Percentiles rank a stretch among this genome's conserved stretches.
phyloP scores from a whole-genome alignment of 2,888 invertebrate species.

The Trissoscelio sp. region DNA sequence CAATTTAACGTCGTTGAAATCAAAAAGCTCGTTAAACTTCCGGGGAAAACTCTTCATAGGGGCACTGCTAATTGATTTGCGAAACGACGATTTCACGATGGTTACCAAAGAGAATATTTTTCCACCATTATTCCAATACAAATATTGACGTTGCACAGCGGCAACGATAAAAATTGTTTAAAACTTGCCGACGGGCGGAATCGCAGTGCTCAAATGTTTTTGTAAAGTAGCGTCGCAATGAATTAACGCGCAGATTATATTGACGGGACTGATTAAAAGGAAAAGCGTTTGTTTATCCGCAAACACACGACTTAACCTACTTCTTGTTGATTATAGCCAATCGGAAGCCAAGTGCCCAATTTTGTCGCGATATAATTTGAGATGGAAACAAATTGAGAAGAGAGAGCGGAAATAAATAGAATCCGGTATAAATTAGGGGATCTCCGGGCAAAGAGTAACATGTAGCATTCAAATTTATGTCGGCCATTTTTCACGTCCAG shows the following conservation, averaged over 20 bases:
- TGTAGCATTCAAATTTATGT: slow-evolving; percentile 49
- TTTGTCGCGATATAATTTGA: slow-evolving; percentile 25
- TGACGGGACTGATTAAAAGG: slow-evolving; percentile 12
- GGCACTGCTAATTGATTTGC: slow-evolving; percentile 54
- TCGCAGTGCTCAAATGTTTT: slow-evolving; percentile 3
- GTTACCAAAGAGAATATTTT: slow-evolving; percentile 39
- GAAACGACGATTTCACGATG: slow-evolving; percentile 40
- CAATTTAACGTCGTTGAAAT: slow-evolving; percentile 40
- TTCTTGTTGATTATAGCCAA: neutral
- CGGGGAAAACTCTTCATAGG: slow-evolving; percentile 23
- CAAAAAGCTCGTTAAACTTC: slow-evolving; percentile 53
- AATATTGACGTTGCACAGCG: slow-evolving; percentile 37
- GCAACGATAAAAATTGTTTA: slow-evolving; percentile 26
- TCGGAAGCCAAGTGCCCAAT: slow-evolving; percentile 29
- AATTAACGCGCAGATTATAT: slow-evolving; percentile 26
- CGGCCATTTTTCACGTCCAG: slow-evolving; percentile 43
- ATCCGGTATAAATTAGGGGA: slow-evolving; percentile 55
- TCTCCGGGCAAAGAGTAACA: slow-evolving; percentile 35
- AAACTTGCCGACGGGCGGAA: slow-evolving; percentile 10
- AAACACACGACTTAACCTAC: slow-evolving; percentile 32
- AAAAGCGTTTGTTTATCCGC: neutral
- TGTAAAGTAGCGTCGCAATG: neutral
- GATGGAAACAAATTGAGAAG: slow-evolving; percentile 11
- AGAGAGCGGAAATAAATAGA: slow-evolving; percentile 52
- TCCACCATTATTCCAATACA: slow-evolving; percentile 36